Percentiles rank a stretch among this genome's conserved stretches.
phyloP scores from a whole-genome alignment of 64 coral and sea anemone genomes.

The Acropora yongei region DNA sequence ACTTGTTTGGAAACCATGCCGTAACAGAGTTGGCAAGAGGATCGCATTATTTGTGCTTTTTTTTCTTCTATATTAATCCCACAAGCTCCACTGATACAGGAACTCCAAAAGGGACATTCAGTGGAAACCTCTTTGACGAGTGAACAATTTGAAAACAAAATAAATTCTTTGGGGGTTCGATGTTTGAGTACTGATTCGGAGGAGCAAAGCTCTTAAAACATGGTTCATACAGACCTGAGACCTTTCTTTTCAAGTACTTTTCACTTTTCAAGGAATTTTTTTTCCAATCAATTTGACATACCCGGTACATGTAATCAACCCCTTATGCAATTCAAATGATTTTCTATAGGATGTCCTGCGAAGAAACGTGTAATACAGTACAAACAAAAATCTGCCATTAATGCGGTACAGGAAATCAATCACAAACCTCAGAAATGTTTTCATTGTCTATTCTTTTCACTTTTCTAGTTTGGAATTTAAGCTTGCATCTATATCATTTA shows the following conservation, averaged over 20 bases:
- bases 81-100: no score
- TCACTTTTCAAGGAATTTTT: background rate
- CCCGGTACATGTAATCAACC: background rate
- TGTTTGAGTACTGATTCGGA: no score
- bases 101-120: no score
- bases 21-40: no score
- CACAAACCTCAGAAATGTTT: background rate
- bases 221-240: background rate
- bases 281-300: background rate
- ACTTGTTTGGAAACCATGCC: no score
- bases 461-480: background rate
- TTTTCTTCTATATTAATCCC: no score
- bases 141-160: no score
- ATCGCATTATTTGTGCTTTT: no score
- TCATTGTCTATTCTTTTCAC: background rate
- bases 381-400: background rate
- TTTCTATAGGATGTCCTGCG: background rate
- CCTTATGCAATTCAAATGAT: background rate
- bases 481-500: background rate
- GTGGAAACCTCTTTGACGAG: no score
- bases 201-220: background rate
- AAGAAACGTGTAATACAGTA: background rate
- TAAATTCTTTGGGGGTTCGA: no score
- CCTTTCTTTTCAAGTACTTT: background rate
- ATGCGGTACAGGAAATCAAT: background rate